Base-by-base conservation (phyloP, 2,888 invertebrate genomes). In the Theretra japonica region DNA sequence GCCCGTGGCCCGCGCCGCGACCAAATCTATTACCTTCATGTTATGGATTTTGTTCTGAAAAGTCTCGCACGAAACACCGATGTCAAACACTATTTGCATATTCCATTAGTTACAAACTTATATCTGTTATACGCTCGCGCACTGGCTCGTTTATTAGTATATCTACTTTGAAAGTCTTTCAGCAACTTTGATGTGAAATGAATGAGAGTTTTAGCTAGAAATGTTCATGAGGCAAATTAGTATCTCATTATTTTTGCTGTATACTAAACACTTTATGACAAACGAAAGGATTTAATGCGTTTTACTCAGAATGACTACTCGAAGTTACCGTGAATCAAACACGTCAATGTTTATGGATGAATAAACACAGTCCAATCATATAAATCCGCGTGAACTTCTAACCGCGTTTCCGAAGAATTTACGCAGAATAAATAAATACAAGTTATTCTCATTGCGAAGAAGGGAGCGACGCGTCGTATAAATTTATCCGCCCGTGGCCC, bases 401-500 rank as follows among this genome's bases (percentile, higher is more conserved):
- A 71, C 53, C 25, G 56, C n/a, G 62, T 62, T 70, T 62, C n/a
- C 30, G 19, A 23, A 4, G 56, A 28, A 65, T 71, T 71, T 56
- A 71, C 62, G 41, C 41, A n/a, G 33, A 65, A 65, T 60, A 72
- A 69, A 69, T 60, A 72, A 72, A 72, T 75, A 69, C 76, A 75
- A 77, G 83, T 82, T 86, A 86, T 87, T 85, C 86, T 80, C 75
- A 79, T 79, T 75, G 72, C 77, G 73, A 75, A 76, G 78, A 78
- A 78, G 79, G 73, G 75, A 79, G 65, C 75, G 80, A 78, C 30
- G 60, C 68, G 73, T 76, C 81, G 81, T 81, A 83, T 87, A 84
- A 86, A 83, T 86, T 88, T 84, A 83, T 80, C 76, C 82, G 86
- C 82, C 86, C 86, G 82, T 87, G 87, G 86, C 86, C 85, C 83